Evolutionary conservation across 1,140 invertebrate species (phyloP).

Genomic region (Lysiphlebus fabarum): DNA sequence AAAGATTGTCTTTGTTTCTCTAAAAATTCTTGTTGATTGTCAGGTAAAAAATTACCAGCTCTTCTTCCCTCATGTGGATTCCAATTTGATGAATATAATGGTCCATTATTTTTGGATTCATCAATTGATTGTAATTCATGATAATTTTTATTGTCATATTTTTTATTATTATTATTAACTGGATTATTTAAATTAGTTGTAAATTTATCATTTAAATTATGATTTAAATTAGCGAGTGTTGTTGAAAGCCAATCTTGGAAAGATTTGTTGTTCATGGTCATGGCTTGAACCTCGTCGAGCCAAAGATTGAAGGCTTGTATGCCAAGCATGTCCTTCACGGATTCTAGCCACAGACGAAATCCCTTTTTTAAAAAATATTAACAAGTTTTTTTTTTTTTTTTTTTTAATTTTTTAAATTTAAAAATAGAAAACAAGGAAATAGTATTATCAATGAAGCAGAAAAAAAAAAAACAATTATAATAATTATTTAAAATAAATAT

Average conservation of each 20-base stretch:
- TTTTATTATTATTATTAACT: not conserved
- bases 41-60: not conserved
- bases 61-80: not conserved
- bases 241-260: conserved; percentile 35
- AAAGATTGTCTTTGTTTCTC: conserved; percentile 5
- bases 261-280: conserved; percentile 26
- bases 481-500: too few relatives aligned
- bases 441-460: too few relatives aligned
- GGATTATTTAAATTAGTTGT: not conserved
- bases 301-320: conserved; percentile 27
- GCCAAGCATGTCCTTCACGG: conserved; percentile 28
- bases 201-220: conserved; percentile 1
- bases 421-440: too few relatives aligned
- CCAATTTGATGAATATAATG: not conserved
- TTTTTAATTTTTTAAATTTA: too few relatives aligned
- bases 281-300: conserved; percentile 28
- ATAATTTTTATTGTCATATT: not conserved
- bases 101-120: not conserved
- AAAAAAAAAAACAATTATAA: too few relatives aligned
- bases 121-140: not conserved
- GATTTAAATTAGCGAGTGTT: conserved; percentile 4
- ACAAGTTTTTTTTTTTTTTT: too few relatives aligned
- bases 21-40: not conserved
- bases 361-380: conserved; percentile 20
- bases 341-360: conserved; percentile 37